phyloP scores from a whole-genome alignment of 2,888 invertebrate genomes.

The Tuberolachnus salignus region DNA sequence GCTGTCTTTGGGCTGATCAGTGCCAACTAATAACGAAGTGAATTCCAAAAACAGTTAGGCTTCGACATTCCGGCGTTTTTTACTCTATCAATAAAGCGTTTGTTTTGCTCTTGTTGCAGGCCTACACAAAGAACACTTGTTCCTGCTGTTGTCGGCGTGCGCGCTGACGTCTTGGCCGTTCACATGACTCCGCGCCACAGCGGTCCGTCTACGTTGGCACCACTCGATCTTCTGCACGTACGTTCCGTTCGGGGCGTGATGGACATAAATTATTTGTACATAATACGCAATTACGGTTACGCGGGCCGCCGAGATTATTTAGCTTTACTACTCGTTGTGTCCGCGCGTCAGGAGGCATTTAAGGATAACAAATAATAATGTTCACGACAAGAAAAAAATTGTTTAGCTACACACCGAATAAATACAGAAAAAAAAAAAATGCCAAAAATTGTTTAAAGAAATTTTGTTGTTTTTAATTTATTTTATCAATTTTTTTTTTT shows the following conservation, averaged over 20 bases:
- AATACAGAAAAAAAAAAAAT: constrained; percentile 31
- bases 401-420: constrained; percentile 26
- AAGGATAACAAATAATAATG: neutral
- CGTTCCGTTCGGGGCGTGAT: neutral
- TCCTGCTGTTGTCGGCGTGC: constrained; percentile 12
- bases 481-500: constrained; percentile 13
- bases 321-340: constrained; percentile 1
- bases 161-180: constrained; percentile 29
- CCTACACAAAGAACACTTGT: constrained; percentile 20
- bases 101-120: constrained; percentile 26
- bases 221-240: neutral
- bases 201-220: neutral
- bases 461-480: constrained; percentile 32
- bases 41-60: too few relatives aligned
- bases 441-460: constrained; percentile 42
- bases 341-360: neutral
- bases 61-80: too few relatives aligned
- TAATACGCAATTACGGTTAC: neutral
- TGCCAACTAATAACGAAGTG: too few relatives aligned
- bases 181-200: constrained; percentile 17
- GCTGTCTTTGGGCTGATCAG: too few relatives aligned
- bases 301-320: neutral
- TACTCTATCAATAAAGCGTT: neutral
- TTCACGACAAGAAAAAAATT: neutral
- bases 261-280: constrained; percentile 32